Percentiles rank a stretch among this genome's conserved stretches.
These are phyloP conservation scores for Baryphthengus martii DNA, from an alignment of 2,113 vertebrate species.

Conservation along the genomic window DNA sequence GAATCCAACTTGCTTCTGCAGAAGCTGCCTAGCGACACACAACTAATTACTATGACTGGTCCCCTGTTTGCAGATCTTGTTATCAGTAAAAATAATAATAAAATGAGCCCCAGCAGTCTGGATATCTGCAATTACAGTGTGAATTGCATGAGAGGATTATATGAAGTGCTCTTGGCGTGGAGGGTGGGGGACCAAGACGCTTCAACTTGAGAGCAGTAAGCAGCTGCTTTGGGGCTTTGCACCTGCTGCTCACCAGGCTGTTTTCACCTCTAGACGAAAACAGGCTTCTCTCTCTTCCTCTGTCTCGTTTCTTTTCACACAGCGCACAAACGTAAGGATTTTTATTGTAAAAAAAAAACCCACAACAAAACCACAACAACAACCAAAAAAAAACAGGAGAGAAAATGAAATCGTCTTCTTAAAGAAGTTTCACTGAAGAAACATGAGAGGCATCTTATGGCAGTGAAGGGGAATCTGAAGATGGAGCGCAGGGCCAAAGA, in stretches of 20 bases:
- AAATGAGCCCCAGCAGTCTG: constrained; percentile 74
- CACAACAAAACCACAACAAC: background rate
- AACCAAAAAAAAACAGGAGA: background rate
- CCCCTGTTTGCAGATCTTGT: constrained; percentile 75
- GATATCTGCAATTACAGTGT: constrained; percentile 86
- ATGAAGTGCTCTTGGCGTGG: constrained; percentile 85
- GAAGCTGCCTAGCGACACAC: constrained; percentile 69
- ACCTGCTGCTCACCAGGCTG: constrained; percentile 85
- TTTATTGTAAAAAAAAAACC: background rate
- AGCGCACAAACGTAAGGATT: constrained; percentile 17
- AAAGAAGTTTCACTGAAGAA: constrained; percentile 46
- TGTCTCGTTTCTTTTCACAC: constrained; percentile 60
- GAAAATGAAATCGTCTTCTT: background rate
- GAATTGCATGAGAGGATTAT: constrained; percentile 88
- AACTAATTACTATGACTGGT: constrained; percentile 75
- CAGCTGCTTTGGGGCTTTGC: constrained; percentile 85
- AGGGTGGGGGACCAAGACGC: constrained; percentile 73
- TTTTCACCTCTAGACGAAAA: constrained; percentile 80
- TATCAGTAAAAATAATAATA: constrained; percentile 76
- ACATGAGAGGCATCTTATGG: constrained; percentile 30
- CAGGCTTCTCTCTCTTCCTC: constrained; percentile 61
- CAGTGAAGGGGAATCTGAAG: constrained; percentile 44
- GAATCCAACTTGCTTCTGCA: constrained; percentile 62
- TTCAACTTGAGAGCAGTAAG: constrained; percentile 76
- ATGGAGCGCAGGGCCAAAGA: constrained; percentile 30